Percentiles rank a stretch among this genome's conserved stretches.
Conservation (phyloP, 2,113 vertebrate species). For the Archilochus colubris region DNA sequence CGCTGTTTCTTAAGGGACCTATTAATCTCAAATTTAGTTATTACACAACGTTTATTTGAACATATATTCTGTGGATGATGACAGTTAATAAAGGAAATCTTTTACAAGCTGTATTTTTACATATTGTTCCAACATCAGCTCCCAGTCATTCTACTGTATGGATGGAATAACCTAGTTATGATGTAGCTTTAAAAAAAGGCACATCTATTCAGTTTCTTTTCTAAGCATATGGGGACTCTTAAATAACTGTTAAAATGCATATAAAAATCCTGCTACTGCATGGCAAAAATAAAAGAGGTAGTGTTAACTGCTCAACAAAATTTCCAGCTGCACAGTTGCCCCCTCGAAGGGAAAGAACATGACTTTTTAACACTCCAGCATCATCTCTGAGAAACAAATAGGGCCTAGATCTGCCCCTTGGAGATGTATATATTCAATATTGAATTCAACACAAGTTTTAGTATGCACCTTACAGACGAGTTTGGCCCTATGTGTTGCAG, state of each 20-base stretch:
- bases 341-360: slow-evolving; percentile 28
- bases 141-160: slow-evolving; percentile 79
- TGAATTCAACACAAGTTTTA: background rate
- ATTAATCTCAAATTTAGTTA: slow-evolving; percentile 94
- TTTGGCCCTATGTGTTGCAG: background rate
- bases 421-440: background rate
- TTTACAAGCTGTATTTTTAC: slow-evolving; percentile 92
- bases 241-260: slow-evolving; percentile 84
- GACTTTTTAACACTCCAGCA: slow-evolving; percentile 30
- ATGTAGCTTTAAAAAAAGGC: slow-evolving; percentile 65
- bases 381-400: background rate
- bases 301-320: slow-evolving; percentile 65
- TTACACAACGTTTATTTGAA: slow-evolving; percentile 96
- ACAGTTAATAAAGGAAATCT: slow-evolving; percentile 95
- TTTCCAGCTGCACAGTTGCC: slow-evolving; percentile 37
- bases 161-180: slow-evolving; percentile 81
- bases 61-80: slow-evolving; percentile 94
- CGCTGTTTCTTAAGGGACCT: slow-evolving; percentile 85
- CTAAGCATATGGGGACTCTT: slow-evolving; percentile 79
- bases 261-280: slow-evolving; percentile 64
- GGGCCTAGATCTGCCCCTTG: background rate
- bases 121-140: slow-evolving; percentile 81
- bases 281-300: slow-evolving; percentile 59
- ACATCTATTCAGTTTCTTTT: slow-evolving; percentile 84
- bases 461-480: background rate